Base-by-base conservation (phyloP, 2,797 vertebrate genomes). In the Neosilurus mollespiculum region DNA sequence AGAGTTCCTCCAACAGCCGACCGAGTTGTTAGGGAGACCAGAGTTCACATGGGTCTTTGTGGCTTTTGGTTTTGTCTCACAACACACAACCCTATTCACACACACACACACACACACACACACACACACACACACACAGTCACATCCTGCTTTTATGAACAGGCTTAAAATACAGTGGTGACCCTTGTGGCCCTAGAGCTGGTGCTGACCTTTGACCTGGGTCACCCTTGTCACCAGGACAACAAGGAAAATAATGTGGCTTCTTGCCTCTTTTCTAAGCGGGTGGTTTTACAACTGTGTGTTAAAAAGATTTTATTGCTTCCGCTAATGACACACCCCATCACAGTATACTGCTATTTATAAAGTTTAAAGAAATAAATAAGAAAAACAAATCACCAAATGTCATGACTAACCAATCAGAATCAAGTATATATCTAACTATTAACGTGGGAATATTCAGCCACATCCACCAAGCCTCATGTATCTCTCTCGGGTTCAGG, bases 71-170 rank as follows among this genome's bases (percentile, higher is more conserved):
- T 88, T 81, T 83, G 83, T 81, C 71, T 78, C 78, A n/a, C 62
- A 85, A 91, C 90, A 93, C 91, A 91, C 86, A 89, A 84, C 81
- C 84, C 87, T 85, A 89, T 90, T 90, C 88, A 91, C 85, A 83
- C 88, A 76, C 70, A 30, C 70, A 71, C 69, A 26, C 49, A 72
- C 70, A 72, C 53, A 34, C 71, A 18, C 9, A 61, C 73, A 43
- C 26, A 59, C 73, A 76, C 49, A 90, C 91, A 89, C 86, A 89
- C 11, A 67, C 62, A 64, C n/a, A 64, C 62, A 64, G 6, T 43
- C 86, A 89, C 84, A 78, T 86, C 88, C 89, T 84, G 43, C 84
- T 78, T 72, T 79, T 83, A 84, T 70, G 53, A 81, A 85, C 83
- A 43, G 34, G 61, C 86, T 84, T 87, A 86, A 88, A 88, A 88